A percentile compares a stretch with the other conserved stretches of the same genome.
Evolutionary conservation across 1,140 invertebrate species (phyloP).

Genomic region (Spodoptera litura): DNA sequence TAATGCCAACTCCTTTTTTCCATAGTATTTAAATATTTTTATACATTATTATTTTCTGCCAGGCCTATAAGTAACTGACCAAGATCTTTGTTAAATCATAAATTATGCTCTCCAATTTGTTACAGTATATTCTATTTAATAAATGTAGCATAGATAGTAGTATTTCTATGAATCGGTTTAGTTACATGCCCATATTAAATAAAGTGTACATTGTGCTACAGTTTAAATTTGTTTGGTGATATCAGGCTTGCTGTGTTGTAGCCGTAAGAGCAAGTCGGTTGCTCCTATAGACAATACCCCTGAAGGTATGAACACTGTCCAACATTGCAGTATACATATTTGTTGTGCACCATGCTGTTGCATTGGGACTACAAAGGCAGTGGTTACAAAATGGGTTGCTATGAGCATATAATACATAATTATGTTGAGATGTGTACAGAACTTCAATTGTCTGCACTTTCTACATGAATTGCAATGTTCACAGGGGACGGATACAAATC

Average conservation of each 20-base stretch:
- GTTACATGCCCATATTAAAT: neutral
- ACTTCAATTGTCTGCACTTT: slow-evolving; percentile 18
- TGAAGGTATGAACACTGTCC: slow-evolving; percentile 62
- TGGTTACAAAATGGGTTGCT: slow-evolving; percentile 30
- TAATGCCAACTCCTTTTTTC: too few relatives aligned
- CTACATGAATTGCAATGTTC: neutral
- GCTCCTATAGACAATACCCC: slow-evolving; percentile 62
- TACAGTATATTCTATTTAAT: too few relatives aligned
- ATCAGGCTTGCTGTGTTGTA: slow-evolving; percentile 78
- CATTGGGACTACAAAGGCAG: neutral
- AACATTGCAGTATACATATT: slow-evolving; percentile 12
- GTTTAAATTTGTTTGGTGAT: slow-evolving; percentile 59
- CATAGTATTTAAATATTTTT: too few relatives aligned
- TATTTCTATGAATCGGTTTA: neutral
- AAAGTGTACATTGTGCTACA: slow-evolving; percentile 16
- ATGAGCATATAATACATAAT: neutral
- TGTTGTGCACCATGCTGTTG: slow-evolving; percentile 16
- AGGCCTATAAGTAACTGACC: too few relatives aligned
- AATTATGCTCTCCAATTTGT: too few relatives aligned
- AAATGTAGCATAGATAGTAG: neutral
- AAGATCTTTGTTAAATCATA: too few relatives aligned
- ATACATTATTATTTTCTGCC: too few relatives aligned
- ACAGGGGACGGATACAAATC: neutral
- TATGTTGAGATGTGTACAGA: neutral
- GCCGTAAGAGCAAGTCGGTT: slow-evolving; percentile 69